Evolutionary conservation across 2,888 invertebrate genomes (phyloP), one percentile per base, ranked within the genome.

Genomic region (Encarsia formosa): DNA sequence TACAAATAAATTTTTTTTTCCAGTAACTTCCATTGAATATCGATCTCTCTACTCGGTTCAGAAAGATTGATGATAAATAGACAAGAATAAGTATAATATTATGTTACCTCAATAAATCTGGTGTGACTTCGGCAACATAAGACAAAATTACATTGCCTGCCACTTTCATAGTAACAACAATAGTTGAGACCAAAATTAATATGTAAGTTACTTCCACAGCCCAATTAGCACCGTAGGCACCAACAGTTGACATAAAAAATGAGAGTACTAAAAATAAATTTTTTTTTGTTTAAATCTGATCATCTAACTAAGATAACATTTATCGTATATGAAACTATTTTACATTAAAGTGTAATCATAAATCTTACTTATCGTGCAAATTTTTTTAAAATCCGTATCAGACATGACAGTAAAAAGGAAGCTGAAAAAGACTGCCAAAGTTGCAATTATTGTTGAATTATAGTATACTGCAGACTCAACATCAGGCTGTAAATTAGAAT

Each of bases 221-320:
- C 70, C 70, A 70, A 62, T 69, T 69, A 53, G 63, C 61, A 45
- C 63, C 69, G 20, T 69, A 67, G 59, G 68, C 61, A 59, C 67
- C 65, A 34, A 62, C 45, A 52, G 63, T 59, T 50, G 66, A 63
- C 47, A 69, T 35, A 39, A 67, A 46, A 47, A 67, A 65, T 19
- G 56, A 60, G 42, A 59, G 49, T 40, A 65, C 71, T 71, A 60
- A 49, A 60, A 64, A 32, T 6, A 3, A 29, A 23, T n/a, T n/a
- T n/a, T n/a, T n/a, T n/a, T n/a, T n/a, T n/a, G n/a, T n/a, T n/a
- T n/a, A n/a, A n/a, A n/a, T n/a, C n/a, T n/a, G n/a, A n/a, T n/a
- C n/a, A n/a, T n/a, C n/a, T 26, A n/a, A 26, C 15, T 5, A 3
- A 29, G 18, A n/a, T n/a, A n/a, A n/a, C n/a, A n/a, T n/a, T n/a